Evolutionary conservation across 2,797 vertebrate genomes (phyloP).

Genomic region (Tokudaia muenninki): DNA sequence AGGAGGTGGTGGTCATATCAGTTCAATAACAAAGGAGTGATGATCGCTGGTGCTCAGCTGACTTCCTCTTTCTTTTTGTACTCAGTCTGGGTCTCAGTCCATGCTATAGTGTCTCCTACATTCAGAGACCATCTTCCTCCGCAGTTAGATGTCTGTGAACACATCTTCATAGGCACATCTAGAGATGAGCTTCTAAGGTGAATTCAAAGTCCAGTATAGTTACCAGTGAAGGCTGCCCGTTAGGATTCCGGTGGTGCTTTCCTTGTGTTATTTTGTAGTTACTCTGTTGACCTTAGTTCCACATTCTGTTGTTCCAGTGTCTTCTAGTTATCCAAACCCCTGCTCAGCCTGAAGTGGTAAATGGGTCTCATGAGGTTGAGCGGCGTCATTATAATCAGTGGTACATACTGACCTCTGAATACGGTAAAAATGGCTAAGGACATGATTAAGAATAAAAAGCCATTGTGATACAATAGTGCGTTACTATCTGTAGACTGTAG

Average conservation of each 20-base stretch:
- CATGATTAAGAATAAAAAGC: background rate
- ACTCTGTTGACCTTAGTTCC: background rate
- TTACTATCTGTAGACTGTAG: background rate
- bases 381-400: background rate
- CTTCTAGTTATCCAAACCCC: background rate
- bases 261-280: background rate
- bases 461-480: background rate
- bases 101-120: background rate
- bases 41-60: background rate
- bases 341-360: background rate
- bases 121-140: background rate
- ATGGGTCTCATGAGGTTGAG: background rate
- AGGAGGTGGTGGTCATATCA: background rate
- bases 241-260: background rate
- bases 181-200: background rate
- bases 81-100: background rate
- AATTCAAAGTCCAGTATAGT: background rate
- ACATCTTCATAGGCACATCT: background rate
- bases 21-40: background rate
- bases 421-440: background rate
- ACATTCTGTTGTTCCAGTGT: background rate
- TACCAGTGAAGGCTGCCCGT: background rate
- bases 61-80: background rate
- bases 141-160: background rate
- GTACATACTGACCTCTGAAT: background rate